Percentiles rank a stretch among this genome's conserved stretches.
These are phyloP conservation scores for Pangasius krempfi DNA, from an alignment of 2,797 vertebrate genomes.

Conservation along the genomic window DNA sequence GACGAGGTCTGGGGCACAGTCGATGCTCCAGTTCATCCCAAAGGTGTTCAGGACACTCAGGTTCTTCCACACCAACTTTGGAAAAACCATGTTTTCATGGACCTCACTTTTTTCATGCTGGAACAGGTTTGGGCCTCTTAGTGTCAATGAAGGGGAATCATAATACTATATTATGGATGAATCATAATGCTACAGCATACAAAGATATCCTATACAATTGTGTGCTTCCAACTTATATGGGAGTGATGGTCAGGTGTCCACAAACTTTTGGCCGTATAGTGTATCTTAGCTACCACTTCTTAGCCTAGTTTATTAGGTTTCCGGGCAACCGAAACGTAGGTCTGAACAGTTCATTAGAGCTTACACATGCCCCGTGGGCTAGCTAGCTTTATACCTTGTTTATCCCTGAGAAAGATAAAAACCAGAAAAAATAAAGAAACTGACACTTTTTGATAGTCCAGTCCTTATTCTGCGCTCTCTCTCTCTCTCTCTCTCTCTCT, in stretches of 20 bases:
- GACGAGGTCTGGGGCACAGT: neutral
- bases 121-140: neutral
- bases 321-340: no score
- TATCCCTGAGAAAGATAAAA: neutral
- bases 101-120: neutral
- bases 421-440: neutral
- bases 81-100: neutral
- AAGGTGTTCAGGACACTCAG: neutral
- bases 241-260: neutral
- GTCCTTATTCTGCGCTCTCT: constrained; percentile 19
- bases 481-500: constrained; percentile 3
- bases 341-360: neutral
- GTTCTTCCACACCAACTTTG: neutral
- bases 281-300: neutral
- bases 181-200: neutral
- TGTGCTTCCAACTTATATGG: neutral
- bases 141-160: neutral
- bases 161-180: neutral
- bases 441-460: neutral
- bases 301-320: neutral
- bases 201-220: neutral
- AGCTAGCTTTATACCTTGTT: neutral
- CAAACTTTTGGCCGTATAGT: no score
- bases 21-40: neutral
- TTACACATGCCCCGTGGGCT: neutral